Evolutionary conservation across 2,797 vertebrate species (phyloP), one percentile per base, ranked within the genome.

Genomic region (Huso huso): DNA sequence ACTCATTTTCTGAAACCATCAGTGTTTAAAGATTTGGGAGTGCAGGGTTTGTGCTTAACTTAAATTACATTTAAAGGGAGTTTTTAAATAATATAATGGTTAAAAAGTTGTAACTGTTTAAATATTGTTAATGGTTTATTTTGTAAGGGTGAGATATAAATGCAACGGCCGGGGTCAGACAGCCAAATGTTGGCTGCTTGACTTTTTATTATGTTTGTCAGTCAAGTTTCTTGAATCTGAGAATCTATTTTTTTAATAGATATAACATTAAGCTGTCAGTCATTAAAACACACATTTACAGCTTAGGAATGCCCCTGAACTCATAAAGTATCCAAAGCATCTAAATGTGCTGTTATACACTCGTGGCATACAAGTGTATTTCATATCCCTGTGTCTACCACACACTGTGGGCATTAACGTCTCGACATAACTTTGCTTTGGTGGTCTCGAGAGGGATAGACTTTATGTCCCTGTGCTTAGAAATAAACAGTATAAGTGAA

Each of bases 71-170:
- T 67, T 51, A 52, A 18, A 37, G 49, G 18, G 7, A 11, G 48
- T 51, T 61, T 62, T 48, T 15, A 51, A 61, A 6, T 2, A n/a
- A 49, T 66, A 58, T 66, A 62, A 51, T 67, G 66, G 59, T 37
- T 37, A 37, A 37, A 37, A 37, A 37, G 23, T 37, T 67, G 59
- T 62, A 49, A 52, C 71, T 86, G 83, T 84, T 85, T 79, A 86
- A 80, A 66, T 18, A 82, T 70, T 77, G 69, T 83, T 81, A 73
- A 9, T 1, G 10, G 15, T 62, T 62, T 86, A 51, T 84, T 74
- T 87, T 83, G 73, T 81, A 79, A 81, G 78, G 80, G 73, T 80
- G 74, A 79, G 75, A 77, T 73, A 82, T 82, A 78, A 81, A 85
- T 84, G 84, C 82, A 81, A 84, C 73, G 71, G 70, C 78, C 62